Evolutionary conservation across 2,888 invertebrate species (phyloP), one percentile per base, ranked within the genome.

Genomic region (Lasius platythorax): DNA sequence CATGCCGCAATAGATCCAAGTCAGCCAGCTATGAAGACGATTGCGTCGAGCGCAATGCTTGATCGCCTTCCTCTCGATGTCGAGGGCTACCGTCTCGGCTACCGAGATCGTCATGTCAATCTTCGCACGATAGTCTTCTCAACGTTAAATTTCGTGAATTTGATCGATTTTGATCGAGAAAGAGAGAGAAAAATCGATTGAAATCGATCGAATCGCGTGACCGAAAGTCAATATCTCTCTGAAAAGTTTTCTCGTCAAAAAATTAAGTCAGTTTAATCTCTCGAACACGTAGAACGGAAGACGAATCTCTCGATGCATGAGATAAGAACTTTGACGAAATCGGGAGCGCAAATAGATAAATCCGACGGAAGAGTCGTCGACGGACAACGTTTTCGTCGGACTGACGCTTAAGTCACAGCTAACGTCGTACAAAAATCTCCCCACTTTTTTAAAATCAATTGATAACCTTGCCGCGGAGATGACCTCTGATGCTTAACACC

Each of bases 381-480:
- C 63, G 30, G 30, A 75, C 68, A 74, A 89, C 88, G 90, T 91
- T 92, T 92, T 90, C 90, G 91, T 89, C 87, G 87, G 90, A 93
- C 93, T 93, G 92, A 90, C 87, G 90, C 73, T 85, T 87, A 87
- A 89, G 89, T 84, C 87, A 90, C 40, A n/a, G 82, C 86, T 83
- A 84, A 82, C 89, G 87, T 82, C 87, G 86, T 75, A 93, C 92
- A 91, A 94, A 94, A 94, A 93, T 93, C 92, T 89, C 90, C 90
- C 89, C 87, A 88, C 87, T 78, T 85, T 90, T 88, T 86, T 84
- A 74, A 70, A 81, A 82, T 72, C 70, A 50, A 0, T 56, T 58
- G 94, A 94, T 94, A 94, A 94, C 94, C 94, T 91, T 91, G 86
- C 85, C 87, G 86, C 1, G 87, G 82, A 87, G 90, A 91, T 93